Base-by-base conservation (phyloP, 2,113 vertebrate genomes). In the Oceanites oceanicus region DNA sequence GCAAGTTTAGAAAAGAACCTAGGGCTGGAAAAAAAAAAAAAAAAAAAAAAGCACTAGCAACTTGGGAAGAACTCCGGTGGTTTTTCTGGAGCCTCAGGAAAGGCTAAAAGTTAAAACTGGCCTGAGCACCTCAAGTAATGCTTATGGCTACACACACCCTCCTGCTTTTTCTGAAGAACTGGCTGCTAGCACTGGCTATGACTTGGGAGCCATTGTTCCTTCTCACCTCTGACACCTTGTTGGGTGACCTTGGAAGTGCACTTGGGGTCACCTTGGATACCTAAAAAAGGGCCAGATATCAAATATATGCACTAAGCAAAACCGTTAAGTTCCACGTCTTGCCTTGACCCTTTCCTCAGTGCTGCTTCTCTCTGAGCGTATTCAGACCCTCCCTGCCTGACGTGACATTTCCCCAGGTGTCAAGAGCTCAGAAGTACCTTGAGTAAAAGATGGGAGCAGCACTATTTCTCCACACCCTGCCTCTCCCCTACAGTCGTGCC, bases 291-390 rank as follows among this genome's bases (percentile, higher is more conserved):
- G 18, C 10, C 8, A 10, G 53, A n/a, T 65, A 27, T 0, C 8
- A 10, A 50, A n/a, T 65, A 27, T 0, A 63, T n/a, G 36, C 70
- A 78, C 18, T 47, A 74, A 86, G 65, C 29, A 86, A 62, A 93
- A 42, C 17, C 0, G 0, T 53, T 32, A 73, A 76, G 49, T 62
- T 74, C 67, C 5, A 4, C 0, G 0, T 58, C 55, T 84, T 62
- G 29, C 79, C 78, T 65, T 30, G 34, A 61, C n/a, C 59, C 42
- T 42, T 92, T 68, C 36, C 25, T 86, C 58, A 68, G 47, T 29
- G 20, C 40, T 62, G n/a, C 38, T 36, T 86, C 58, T 44, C 70
- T 79, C 71, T 16, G 32, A 63, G 45, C 3, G 0, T 7, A 8
- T n/a, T 93, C 44, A 79, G 88, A 70, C 27, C 32, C 72, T 84